Evolutionary conservation across 1,140 invertebrate genomes (phyloP), one percentile per base, ranked within the genome.

Genomic region (Brachionus paranguensis): DNA sequence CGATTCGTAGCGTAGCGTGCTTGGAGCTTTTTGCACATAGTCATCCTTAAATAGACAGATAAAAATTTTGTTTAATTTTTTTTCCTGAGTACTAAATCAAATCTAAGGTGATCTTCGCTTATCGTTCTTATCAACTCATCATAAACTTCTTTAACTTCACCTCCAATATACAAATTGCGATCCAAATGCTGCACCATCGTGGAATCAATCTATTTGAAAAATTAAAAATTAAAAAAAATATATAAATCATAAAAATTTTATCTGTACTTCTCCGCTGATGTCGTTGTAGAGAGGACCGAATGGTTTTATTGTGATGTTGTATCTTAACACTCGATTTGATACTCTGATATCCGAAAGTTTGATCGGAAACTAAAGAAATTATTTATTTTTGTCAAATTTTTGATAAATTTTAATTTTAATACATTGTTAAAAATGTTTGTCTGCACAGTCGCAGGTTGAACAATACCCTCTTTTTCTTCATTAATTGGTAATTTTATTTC

Each of bases 131-230:
- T 88, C 33, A 90, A 88, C 74, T 90, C 88, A 65, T 86, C 85
- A 85, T 89, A 90, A 6, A 90, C 88, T 85, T 90, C 89, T 45
- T 86, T 86, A 33, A 90, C 88, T 85, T 90, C 88, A 68, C 88
- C 87, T 68, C 87, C 88, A 2, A 89, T 85, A 85, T 89, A 88
- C 5, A 90, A 81, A 72, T 89, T 89, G 65, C 87, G 87, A 84
- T 90, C 89, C 29, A 90, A 70, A 64, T 86, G 85, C 84, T 88
- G 89, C 11, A 89, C 86, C 5, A 87, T 88, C 7, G 85, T 83
- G 7, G 86, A 86, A 86, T 88, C 87, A 85, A 89, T 88, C 88
- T 89, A 3, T 72, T 14, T 10, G 2, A 24, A 12, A 33, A 60
- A 60, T 17, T 29, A 64, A 65, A 37, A 45, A 43, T 64, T 55